Percentiles rank a stretch among this genome's conserved stretches.
These are phyloP conservation scores for Aplidium turbinatum DNA, from an alignment of 23 tunicate species.

Conservation along the genomic window DNA sequence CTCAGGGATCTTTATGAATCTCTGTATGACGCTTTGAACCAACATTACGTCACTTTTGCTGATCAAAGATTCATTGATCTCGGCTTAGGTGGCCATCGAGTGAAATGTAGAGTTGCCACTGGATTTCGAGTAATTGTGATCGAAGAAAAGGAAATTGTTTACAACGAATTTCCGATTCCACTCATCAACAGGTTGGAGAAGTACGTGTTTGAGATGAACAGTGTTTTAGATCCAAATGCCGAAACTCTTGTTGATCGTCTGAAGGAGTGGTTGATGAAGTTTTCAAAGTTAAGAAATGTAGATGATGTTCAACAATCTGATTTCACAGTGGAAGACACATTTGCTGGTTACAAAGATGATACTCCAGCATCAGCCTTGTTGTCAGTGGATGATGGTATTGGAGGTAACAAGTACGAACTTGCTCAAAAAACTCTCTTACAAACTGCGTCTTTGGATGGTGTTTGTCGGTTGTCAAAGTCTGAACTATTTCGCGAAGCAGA, in stretches of 20 bases:
- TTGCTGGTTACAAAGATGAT: slow-evolving; percentile 54
- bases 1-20: slow-evolving; percentile 35
- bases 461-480: slow-evolving; percentile 46
- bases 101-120: slow-evolving; percentile 63
- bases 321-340: slow-evolving; percentile 34
- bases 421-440: slow-evolving; percentile 36
- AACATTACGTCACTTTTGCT: slow-evolving; percentile 45
- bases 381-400: slow-evolving; percentile 12
- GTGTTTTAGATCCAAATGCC: slow-evolving; percentile 38
- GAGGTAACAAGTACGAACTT: not conserved
- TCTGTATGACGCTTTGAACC: slow-evolving; percentile 48
- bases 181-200: slow-evolving; percentile 74
- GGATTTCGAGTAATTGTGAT: slow-evolving; percentile 63
- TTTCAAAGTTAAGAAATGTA: slow-evolving; percentile 6
- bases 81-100: slow-evolving; percentile 78
- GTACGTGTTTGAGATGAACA: slow-evolving; percentile 48
- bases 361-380: slow-evolving; percentile 54
- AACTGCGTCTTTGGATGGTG: slow-evolving; percentile 51
- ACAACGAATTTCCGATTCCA: slow-evolving; percentile 67
- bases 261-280: slow-evolving; percentile 46
- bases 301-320: not conserved
- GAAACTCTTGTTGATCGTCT: slow-evolving; percentile 14
- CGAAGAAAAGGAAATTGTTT: slow-evolving; percentile 66
- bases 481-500: slow-evolving; percentile 22
- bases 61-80: slow-evolving; percentile 61